Percentiles rank a stretch among this genome's conserved stretches.
Evolutionary conservation across 2,888 invertebrate species (phyloP).

Genomic region (Apoda limacodes): DNA sequence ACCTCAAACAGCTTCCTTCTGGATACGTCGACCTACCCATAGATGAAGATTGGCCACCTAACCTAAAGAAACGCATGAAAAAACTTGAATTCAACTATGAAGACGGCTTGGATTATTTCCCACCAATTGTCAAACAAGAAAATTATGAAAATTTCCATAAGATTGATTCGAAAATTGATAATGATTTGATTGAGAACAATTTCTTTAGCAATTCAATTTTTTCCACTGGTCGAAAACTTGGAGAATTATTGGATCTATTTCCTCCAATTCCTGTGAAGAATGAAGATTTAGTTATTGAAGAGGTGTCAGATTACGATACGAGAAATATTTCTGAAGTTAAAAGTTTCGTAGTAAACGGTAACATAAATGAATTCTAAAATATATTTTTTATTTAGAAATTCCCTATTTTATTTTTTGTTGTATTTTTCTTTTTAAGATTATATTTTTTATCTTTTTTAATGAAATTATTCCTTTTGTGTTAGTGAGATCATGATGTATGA

Average conservation of each 20-base stretch:
- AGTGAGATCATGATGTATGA: constrained; percentile 6
- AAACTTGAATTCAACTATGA: constrained; percentile 51
- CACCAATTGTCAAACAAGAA: constrained; percentile 52
- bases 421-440: too few species aligned
- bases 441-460: constrained; percentile 28
- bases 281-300: constrained; percentile 51
- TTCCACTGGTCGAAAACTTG: constrained; percentile 48
- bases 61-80: constrained; percentile 59
- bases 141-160: constrained; percentile 47
- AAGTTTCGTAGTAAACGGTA: constrained; percentile 50
- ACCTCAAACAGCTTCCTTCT: constrained; percentile 33
- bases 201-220: constrained; percentile 44
- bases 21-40: constrained; percentile 70
- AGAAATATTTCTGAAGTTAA: constrained; percentile 53
- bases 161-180: constrained; percentile 32
- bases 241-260: constrained; percentile 44
- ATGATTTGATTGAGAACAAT: constrained; percentile 25
- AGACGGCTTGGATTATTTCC: constrained; percentile 48
- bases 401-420: too few species aligned
- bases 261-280: constrained; percentile 52
- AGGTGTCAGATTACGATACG: constrained; percentile 48
- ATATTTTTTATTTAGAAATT: too few species aligned
- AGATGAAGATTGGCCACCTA: constrained; percentile 72
- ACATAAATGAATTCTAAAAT: constrained; percentile 33
- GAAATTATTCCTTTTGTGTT: constrained; percentile 41